Evolutionary conservation across 2,797 vertebrate species (phyloP).

Genomic region (Pristis pectinata): DNA sequence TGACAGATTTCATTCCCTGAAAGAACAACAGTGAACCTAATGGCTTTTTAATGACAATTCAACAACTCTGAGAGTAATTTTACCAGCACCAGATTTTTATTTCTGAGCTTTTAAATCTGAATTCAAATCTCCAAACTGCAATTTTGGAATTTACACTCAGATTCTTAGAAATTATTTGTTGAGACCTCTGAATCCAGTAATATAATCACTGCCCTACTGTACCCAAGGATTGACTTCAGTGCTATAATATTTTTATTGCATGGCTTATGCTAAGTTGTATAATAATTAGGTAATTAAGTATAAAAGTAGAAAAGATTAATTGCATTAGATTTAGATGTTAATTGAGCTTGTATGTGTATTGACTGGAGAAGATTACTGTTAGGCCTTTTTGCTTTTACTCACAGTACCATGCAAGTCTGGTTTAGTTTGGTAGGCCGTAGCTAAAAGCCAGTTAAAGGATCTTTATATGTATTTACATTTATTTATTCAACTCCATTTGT

Average conservation of each 20-base stretch:
- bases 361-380: neutral
- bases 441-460: neutral
- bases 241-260: neutral
- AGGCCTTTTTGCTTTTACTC: neutral
- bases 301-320: neutral
- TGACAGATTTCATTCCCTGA: neutral
- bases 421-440: neutral
- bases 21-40: neutral
- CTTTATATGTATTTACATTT: neutral
- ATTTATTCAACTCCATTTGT: neutral
- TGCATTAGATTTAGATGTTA: neutral
- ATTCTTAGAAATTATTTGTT: neutral
- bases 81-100: neutral
- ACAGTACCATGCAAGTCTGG: neutral
- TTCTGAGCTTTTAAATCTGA: neutral
- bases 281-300: neutral
- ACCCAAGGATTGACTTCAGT: neutral
- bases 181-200: neutral
- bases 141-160: neutral
- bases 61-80: neutral
- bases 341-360: neutral
- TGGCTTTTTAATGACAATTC: neutral
- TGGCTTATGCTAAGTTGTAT: neutral
- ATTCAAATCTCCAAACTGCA: neutral
- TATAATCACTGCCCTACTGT: neutral